Conservation (phyloP, 2,888 invertebrate species). For the Melangyna quadrimaculata region DNA sequence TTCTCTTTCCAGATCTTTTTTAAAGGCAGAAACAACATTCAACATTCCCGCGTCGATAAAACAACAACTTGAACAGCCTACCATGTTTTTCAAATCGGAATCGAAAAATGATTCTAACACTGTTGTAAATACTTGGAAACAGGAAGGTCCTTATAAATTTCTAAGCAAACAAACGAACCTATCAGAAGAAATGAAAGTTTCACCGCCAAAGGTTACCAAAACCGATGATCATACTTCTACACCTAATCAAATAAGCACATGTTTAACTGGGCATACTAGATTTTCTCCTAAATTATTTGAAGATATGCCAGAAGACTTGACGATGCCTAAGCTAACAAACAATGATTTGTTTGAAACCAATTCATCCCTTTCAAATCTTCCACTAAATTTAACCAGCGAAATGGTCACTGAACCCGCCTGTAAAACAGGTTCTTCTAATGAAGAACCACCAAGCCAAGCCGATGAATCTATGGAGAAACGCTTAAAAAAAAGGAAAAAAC, state of each 20-base stretch:
- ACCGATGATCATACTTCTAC: neutral
- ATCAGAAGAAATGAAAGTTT: neutral
- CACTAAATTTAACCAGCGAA: neutral
- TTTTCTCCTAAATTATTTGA: constrained; percentile 19
- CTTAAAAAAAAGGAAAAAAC: neutral
- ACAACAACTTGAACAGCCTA: constrained; percentile 13
- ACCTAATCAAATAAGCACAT: neutral
- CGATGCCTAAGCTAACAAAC: constrained; percentile 4
- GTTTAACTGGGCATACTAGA: neutral
- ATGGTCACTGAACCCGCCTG: neutral
- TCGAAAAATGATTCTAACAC: neutral
- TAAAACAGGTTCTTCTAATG: neutral
- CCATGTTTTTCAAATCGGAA: constrained; percentile 11
- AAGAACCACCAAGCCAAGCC: neutral
- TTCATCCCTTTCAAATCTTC: neutral
- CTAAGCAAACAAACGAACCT: neutral
- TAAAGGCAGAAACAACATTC: neutral
- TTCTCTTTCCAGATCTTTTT: neutral
- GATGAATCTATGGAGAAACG: neutral
- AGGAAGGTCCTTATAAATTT: neutral
- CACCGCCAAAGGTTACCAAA: neutral
- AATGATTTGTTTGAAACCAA: neutral
- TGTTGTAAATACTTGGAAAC: too few species aligned
- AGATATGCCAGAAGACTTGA: constrained; percentile 32
- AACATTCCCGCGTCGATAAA: constrained; percentile 14